Base-by-base conservation (phyloP, 2,113 vertebrate species). In the Megaptera novaeangliae region DNA sequence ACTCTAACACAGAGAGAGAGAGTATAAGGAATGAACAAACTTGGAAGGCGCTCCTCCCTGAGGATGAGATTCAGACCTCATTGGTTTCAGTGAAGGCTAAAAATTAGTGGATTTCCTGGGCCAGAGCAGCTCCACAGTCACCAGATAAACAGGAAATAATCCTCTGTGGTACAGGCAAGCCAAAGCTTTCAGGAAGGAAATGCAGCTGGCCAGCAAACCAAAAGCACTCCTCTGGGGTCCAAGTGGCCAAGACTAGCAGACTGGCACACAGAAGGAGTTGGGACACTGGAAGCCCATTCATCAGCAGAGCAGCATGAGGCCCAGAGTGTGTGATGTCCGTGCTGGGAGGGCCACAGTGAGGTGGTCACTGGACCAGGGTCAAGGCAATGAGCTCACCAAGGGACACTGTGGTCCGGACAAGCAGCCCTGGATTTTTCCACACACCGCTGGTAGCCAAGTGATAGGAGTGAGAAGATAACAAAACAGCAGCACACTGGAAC, bases 401-500 rank as follows among this genome's bases (percentile, higher is more conserved):
- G 25, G 8, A 74, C 41, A 36, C 1, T 29, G 75, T 6, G 66
- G 7, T 55, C 72, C 82, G 52, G 75, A 93, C 14, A 36, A 69
- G n/a, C 25, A 41, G 34, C 64, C 4, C 34, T n/a, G 8, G 34
- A 80, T 72, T 59, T 85, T 46, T 36, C 75, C 27, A 74, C 13
- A 41, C 7, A 5, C 57, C 3, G 0, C 46, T 20, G 29, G 64
- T 27, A 57, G 20, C 72, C 5, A 0, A 1, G 10, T 7, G 72
- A 39, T 9, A 14, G 46, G 39, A 31, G 44, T 57, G 4, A 57
- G 14, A 49, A 29, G 36, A 72, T 55, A n/a, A 41, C 13, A 29
- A 61, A 57, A 46, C 12, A 66, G 86, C 8, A 74, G 61, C 23
- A 39, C 21, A 9, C 25, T 11, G 10, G 29, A 41, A 18, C 12